Evolutionary conservation across 2,888 invertebrate species (phyloP).

Genomic region (Meandrusa payeni): DNA sequence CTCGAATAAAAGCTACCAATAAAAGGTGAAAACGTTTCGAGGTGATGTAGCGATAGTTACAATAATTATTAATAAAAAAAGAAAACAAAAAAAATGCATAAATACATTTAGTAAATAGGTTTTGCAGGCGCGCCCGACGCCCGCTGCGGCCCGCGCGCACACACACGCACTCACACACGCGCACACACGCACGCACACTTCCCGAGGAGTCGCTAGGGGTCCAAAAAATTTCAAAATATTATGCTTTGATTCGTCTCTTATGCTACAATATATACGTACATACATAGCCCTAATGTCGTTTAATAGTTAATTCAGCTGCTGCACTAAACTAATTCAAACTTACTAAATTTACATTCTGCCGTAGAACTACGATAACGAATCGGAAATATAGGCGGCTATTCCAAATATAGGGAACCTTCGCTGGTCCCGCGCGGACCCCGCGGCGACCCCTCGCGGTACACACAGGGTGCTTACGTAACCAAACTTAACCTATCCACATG

Average conservation of each 20-base stretch:
- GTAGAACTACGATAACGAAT: too few species aligned
- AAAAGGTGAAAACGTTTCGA: constrained; percentile 49
- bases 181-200: constrained; percentile 39
- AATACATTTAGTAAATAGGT: constrained; percentile 55
- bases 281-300: too few species aligned
- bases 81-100: constrained; percentile 56
- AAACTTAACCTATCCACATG: constrained; percentile 56
- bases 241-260: too few species aligned
- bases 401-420: neutral
- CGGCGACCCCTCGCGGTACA: constrained; percentile 27
- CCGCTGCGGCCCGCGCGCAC: constrained; percentile 55
- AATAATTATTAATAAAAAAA: constrained; percentile 40
- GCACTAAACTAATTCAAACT: too few species aligned
- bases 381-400: too few species aligned
- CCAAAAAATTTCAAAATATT: neutral
- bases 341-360: too few species aligned
- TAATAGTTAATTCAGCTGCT: too few species aligned
- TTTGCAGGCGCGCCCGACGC: constrained; percentile 64
- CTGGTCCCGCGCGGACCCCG: neutral
- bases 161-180: constrained; percentile 42
- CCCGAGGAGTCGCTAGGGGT: neutral
- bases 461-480: constrained; percentile 70
- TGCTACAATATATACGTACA: too few species aligned
- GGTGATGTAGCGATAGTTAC: constrained; percentile 34
- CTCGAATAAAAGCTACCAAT: constrained; percentile 52